These are phyloP conservation scores for Drosophila affinis DNA, from an alignment of 2,888 invertebrate species.

Conservation along the genomic window DNA sequence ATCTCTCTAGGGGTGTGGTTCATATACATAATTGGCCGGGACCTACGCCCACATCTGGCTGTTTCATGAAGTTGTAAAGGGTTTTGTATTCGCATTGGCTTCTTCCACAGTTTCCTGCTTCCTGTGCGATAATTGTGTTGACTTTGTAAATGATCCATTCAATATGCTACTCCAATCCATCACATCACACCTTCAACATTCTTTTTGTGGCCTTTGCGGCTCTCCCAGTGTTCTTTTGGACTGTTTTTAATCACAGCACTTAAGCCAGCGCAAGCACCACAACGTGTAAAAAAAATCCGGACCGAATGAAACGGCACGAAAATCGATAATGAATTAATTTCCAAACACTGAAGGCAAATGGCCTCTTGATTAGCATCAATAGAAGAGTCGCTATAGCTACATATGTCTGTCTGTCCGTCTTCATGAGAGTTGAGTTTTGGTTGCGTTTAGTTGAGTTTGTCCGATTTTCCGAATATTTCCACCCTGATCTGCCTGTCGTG, in stretches of 20 bases:
- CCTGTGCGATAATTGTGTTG: slow-evolving; percentile 77
- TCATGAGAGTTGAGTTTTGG: no score
- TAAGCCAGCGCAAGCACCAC: slow-evolving; percentile 22
- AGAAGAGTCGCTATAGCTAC: no score
- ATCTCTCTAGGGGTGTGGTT: slow-evolving; percentile 5
- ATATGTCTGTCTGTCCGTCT: no score
- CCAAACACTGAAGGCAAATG: slow-evolving; percentile 60
- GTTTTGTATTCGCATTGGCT: no score
- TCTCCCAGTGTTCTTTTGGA: slow-evolving; percentile 8
- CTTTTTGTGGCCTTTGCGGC: slow-evolving; percentile 20
- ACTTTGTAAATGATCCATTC: slow-evolving; percentile 74
- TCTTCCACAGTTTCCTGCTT: no score
- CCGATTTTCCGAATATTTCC: no score
- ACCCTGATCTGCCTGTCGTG: no score
- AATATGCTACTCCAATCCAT: slow-evolving; percentile 66
- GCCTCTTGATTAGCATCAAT: slow-evolving; percentile 8
- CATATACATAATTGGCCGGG: no score
- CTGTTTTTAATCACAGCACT: slow-evolving; percentile 44
- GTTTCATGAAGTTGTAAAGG: no score
- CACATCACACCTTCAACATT: slow-evolving; percentile 18
- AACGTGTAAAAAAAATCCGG: slow-evolving; percentile 7
- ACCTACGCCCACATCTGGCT: no score
- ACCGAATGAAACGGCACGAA: slow-evolving; percentile 52
- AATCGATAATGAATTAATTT: slow-evolving; percentile 77
- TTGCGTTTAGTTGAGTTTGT: no score